phyloP scores from a whole-genome alignment of 2,113 vertebrate species.

The Ariopsis seemanni region DNA sequence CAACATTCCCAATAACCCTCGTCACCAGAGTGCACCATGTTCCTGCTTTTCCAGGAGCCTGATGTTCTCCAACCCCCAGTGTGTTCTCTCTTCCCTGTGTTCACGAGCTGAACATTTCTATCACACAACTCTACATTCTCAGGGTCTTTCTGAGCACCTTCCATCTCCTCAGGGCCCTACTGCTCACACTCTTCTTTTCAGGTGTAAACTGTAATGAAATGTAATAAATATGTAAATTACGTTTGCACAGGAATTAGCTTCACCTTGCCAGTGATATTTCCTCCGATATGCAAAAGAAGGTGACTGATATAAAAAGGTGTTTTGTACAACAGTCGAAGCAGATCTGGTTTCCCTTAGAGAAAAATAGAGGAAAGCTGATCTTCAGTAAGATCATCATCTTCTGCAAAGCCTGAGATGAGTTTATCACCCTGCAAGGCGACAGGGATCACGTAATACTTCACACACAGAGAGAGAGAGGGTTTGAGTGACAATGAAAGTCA shows the following conservation, averaged over 20 bases:
- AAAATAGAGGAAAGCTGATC: not conserved
- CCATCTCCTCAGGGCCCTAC: not conserved
- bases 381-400: not conserved
- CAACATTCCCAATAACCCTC: not conserved
- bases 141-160: not conserved
- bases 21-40: not conserved
- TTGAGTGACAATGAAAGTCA: not conserved
- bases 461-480: not conserved
- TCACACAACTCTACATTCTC: not conserved
- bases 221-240: constrained; percentile 9
- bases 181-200: too few relatives aligned
- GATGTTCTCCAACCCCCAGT: not conserved
- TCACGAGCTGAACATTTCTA: not conserved
- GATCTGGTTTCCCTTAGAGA: not conserved
- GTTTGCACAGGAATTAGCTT: not conserved
- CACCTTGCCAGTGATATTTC: not conserved
- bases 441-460: not conserved
- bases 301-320: not conserved
- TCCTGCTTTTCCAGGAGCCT: not conserved
- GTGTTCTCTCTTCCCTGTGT: too few relatives aligned
- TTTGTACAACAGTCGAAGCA: not conserved
- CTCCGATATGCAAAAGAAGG: not conserved
- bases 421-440: not conserved
- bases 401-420: not conserved
- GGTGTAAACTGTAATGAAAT: not conserved